phyloP scores from a whole-genome alignment of 2,113 vertebrate genomes.

The Pholis gunnellus region DNA sequence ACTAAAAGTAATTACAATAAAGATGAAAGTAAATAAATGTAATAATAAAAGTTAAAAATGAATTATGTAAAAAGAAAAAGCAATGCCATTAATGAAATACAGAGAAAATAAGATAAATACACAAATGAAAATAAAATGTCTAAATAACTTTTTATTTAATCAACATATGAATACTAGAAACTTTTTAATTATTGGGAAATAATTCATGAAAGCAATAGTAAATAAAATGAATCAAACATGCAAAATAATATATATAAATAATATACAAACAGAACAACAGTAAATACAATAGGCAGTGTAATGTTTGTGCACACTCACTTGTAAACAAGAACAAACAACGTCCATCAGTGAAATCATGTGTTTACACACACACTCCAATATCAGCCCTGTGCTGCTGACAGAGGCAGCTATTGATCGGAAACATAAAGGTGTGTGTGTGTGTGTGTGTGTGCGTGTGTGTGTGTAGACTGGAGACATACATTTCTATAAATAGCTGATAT shows the following conservation, averaged over 20 bases:
- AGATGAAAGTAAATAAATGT: background rate
- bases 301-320: background rate
- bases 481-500: constrained; percentile 58
- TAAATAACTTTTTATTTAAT: background rate
- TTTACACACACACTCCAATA: no score
- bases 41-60: background rate
- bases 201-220: background rate
- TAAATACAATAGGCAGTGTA: background rate
- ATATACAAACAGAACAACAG: background rate
- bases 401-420: constrained; percentile 27
- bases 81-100: background rate
- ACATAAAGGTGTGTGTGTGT: background rate
- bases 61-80: background rate
- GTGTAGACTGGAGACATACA: background rate
- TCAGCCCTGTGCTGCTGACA: constrained; percentile 14
- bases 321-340: constrained; percentile 12
- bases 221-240: background rate
- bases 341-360: constrained; percentile 6
- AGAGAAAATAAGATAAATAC: background rate
- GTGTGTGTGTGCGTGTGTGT: constrained; percentile 16
- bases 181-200: background rate
- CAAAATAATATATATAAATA: background rate
- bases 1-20: background rate
- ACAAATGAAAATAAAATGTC: background rate
- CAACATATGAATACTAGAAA: background rate